Evolutionary conservation across 2,888 invertebrate species (phyloP), one percentile per base, ranked within the genome.

Genomic region (Unio pictorum): DNA sequence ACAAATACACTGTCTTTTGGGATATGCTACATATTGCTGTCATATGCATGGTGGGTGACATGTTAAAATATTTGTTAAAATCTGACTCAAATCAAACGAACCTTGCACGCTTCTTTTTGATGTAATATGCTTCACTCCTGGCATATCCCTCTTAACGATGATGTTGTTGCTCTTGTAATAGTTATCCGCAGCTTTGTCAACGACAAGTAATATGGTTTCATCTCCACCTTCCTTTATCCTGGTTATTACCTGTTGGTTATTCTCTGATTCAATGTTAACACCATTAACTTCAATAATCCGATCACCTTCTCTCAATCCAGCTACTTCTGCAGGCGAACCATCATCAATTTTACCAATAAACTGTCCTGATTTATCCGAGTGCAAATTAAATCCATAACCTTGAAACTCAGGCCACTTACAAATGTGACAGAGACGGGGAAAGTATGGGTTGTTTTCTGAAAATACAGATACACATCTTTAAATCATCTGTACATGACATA

Each of bases 321-420:
- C 95, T 17, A 79, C 79, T 71, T 90, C 86, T 3, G 91, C 91
- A 17, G 92, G 91, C 0, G 91, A 90, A 64, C 88, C 89, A 18
- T 81, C 84, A 91, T 99, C 99, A 69, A 99, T 97, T 91, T 97
- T 97, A 64, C 98, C 98, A 88, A 98, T 96, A 91, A 94, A 97
- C 91, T 98, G 98, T 59, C 97, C 97, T 20, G 94, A 94, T 90
- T 96, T 96, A 91, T 98, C 98, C 57, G 98, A 98, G 91, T 99
- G 98, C 80, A 99, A 92, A 91, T 99, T 99, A 92, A 99, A 99
- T 28, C 99, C 99, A 90, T 98, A 99, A 60, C 99, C 99, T 90
- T 97, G 96, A 91, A 97, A 97, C 90, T 95, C 94, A 67, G 94
- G 93, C 92, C 95, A 94, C 91, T 97, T 97, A 45, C 74, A 77